These are phyloP conservation scores for Cataglyphis cursor DNA, from an alignment of 2,888 invertebrate genomes.

Conservation along the genomic window DNA sequence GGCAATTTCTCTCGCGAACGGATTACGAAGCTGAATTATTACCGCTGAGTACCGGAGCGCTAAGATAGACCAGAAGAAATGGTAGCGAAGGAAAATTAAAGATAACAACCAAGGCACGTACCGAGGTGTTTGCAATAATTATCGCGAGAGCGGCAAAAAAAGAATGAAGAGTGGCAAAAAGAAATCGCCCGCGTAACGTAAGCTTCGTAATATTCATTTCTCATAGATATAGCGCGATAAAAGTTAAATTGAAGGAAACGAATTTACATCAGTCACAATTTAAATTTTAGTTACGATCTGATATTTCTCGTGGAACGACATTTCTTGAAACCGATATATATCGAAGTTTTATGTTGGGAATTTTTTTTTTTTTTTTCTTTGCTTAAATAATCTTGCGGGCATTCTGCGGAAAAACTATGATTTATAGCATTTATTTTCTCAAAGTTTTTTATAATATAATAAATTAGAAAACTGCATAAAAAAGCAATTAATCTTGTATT, in stretches of 20 bases:
- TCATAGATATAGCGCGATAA: slow-evolving; percentile 21
- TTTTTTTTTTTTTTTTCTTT: background rate
- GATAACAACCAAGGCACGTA: slow-evolving; percentile 40
- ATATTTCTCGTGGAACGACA: background rate
- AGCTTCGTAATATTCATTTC: slow-evolving; percentile 34
- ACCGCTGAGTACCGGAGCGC: slow-evolving; percentile 31
- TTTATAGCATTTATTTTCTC: background rate
- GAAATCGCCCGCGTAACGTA: slow-evolving; percentile 23
- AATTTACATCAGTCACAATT: slow-evolving; percentile 34
- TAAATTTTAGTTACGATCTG: slow-evolving; percentile 32
- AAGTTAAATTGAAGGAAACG: slow-evolving; percentile 33
- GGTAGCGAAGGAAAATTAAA: slow-evolving; percentile 45
- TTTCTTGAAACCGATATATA: background rate
- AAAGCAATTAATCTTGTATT: background rate
- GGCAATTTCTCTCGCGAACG: slow-evolving; percentile 42
- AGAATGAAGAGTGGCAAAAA: slow-evolving; percentile 2
- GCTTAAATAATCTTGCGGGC: background rate
- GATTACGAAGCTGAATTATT: slow-evolving; percentile 51
- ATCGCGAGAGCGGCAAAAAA: slow-evolving; percentile 18
- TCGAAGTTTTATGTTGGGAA: slow-evolving; percentile 14
- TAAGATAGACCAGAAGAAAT: slow-evolving; percentile 51
- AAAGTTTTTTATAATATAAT: too few relatives aligned
- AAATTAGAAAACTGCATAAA: too few relatives aligned
- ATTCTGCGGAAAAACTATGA: background rate
- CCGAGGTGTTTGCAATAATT: slow-evolving; percentile 47